Evolutionary conservation across 2,888 invertebrate species (phyloP).

Genomic region (Heliconius sara): DNA sequence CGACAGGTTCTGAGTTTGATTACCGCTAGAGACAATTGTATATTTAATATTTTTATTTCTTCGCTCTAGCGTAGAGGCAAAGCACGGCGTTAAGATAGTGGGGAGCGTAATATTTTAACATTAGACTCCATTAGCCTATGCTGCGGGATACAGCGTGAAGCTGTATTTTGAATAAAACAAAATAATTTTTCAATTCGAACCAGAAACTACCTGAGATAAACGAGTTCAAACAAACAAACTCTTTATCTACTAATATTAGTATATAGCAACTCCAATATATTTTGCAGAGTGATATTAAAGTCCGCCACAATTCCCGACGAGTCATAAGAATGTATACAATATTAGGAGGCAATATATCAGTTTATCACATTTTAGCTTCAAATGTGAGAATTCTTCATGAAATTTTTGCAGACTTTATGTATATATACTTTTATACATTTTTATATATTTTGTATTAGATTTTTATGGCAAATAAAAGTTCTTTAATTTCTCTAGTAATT

Average conservation of each 20-base stretch:
- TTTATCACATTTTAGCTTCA: slow-evolving; percentile 10
- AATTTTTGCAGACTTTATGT: background rate
- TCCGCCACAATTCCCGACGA: slow-evolving; percentile 47
- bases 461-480: too few relatives aligned
- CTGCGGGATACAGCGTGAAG: too few relatives aligned
- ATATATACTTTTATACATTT: background rate
- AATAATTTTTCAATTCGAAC: background rate
- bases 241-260: background rate
- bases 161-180: too few relatives aligned
- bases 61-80: too few relatives aligned
- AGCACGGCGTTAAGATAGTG: too few relatives aligned
- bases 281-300: slow-evolving; percentile 65
- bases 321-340: slow-evolving; percentile 7
- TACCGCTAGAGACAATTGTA: too few relatives aligned
- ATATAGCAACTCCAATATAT: slow-evolving; percentile 60
- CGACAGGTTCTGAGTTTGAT: too few relatives aligned
- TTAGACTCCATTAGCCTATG: too few relatives aligned
- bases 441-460: background rate
- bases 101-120: too few relatives aligned
- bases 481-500: too few relatives aligned
- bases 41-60: too few relatives aligned
- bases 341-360: slow-evolving; percentile 24
- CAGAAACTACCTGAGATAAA: background rate
- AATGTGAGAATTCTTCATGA: slow-evolving; percentile 9
- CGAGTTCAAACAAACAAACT: background rate